Conservation (phyloP, 2,888 invertebrate species). For the Catonia carolina region DNA sequence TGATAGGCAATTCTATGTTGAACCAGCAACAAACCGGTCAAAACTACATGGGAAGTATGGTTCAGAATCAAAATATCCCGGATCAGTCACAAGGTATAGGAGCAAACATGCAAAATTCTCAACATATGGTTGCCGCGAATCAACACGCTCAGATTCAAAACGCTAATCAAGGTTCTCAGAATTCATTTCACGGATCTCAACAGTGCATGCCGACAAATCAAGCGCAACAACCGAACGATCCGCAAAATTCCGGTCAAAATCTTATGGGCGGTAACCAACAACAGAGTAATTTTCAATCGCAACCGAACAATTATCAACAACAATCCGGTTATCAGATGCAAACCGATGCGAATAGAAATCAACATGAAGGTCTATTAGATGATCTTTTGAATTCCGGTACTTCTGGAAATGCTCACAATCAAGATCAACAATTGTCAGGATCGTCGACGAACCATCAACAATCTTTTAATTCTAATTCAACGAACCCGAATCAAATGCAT, state of each 20-base stretch:
- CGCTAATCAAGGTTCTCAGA: constrained; percentile 6
- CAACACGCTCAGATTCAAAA: too few relatives aligned
- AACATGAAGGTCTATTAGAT: background rate
- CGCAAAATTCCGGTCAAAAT: background rate
- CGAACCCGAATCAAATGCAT: constrained; percentile 33
- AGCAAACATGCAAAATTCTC: background rate
- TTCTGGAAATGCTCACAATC: constrained; percentile 37
- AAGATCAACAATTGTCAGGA: constrained; percentile 34
- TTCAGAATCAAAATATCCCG: background rate
- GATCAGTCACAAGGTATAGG: background rate
- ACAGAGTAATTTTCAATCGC: background rate
- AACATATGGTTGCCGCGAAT: constrained; percentile 13
- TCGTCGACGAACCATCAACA: constrained; percentile 12
- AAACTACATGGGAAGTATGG: background rate
- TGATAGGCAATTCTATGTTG: background rate
- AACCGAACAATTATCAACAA: background rate
- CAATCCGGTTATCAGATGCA: background rate
- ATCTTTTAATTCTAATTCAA: constrained; percentile 5
- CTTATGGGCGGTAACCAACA: constrained; percentile 15
- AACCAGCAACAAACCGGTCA: background rate
- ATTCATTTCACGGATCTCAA: constrained; percentile 15
- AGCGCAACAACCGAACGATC: background rate
- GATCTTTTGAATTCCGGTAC: background rate
- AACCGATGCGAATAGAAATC: constrained; percentile 1
- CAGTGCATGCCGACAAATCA: constrained; percentile 4